Conservation (phyloP, 2,888 invertebrate species). For the Heliconius cydno region DNA sequence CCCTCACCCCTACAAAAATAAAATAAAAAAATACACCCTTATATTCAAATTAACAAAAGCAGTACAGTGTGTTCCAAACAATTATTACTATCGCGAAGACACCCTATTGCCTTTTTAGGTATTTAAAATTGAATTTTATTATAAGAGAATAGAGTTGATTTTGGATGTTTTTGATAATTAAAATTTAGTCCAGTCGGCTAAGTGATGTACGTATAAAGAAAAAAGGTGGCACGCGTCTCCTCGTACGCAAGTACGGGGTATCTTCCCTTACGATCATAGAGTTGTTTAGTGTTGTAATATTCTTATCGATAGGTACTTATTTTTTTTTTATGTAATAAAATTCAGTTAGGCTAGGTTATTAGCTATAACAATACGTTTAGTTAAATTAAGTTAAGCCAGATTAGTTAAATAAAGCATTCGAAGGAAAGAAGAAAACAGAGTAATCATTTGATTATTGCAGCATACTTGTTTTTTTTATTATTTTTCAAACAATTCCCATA, state of each 20-base stretch:
- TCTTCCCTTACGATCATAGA: slow-evolving; percentile 77
- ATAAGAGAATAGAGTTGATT: slow-evolving; percentile 27
- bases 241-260: slow-evolving; percentile 70
- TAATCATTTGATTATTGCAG: too few relatives aligned
- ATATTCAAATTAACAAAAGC: slow-evolving; percentile 82
- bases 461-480: too few relatives aligned
- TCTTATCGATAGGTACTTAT: neutral
- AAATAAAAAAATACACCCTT: slow-evolving; percentile 59
- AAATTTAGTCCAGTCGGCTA: slow-evolving; percentile 53
- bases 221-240: slow-evolving; percentile 81
- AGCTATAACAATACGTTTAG: neutral
- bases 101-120: slow-evolving; percentile 47
- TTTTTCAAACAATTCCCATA: too few relatives aligned
- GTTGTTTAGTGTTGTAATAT: slow-evolving; percentile 60
- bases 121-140: slow-evolving; percentile 44
- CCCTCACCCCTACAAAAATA: slow-evolving; percentile 58
- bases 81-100: slow-evolving; percentile 69
- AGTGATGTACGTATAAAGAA: slow-evolving; percentile 73
- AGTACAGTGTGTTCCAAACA: slow-evolving; percentile 76
- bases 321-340: neutral
- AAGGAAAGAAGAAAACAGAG: neutral
- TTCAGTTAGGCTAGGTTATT: neutral
- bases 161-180: slow-evolving; percentile 36
- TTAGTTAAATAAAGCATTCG: neutral
- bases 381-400: too few relatives aligned